Evolutionary conservation across 92 coral and sea anemone species (phyloP), one percentile per base, ranked within the genome.

Genomic region (Zoanthus sansibaricus): DNA sequence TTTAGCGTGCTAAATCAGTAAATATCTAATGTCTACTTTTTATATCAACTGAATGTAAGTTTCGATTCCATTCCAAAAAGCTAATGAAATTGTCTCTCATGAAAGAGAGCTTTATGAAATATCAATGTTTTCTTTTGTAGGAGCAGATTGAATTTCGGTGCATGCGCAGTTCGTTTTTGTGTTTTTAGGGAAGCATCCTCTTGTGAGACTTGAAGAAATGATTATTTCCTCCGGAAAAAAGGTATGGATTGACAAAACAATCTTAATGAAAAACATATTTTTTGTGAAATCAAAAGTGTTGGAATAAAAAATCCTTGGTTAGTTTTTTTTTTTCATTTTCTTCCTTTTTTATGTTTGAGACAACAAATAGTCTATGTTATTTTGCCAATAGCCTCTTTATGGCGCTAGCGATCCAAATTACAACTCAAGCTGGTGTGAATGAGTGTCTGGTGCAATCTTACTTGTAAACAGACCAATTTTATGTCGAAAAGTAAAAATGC

Each of bases 141-240:
- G 33, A 56, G 15, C 5, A 52, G 61, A 32, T 76, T 12, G 13
- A 76, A 0, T 56, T 49, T n/a, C 9, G 7, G 7, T 20, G 42
- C 61, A 9, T 80, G 56, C 4, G 45, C 16, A 80, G 12, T 62
- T 62, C 49, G 9, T 6, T 56, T 21, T 31, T 80, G 44, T 17
- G 21, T 44, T 64, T 64, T 62, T 8, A 7, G 64, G 1, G 21
- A 14, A 25, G 33, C 30, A 59, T 25, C 44, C 61, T 66, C 12
- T 42, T n/a, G 55, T 45, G 13, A 37, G 85, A 46, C 73, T 72
- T 12, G 45, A 48, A 44, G 30, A 42, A 80, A 7, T 20, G 14
- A 66, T 66, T 10, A 67, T 80, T 45, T 10, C 59, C 25, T 64
- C 85, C 75, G 85, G 75, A 80, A 45, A 31, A 25, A 52, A 66